A percentile compares a stretch with the other conserved stretches of the same genome.
Evolutionary conservation across 1,140 invertebrate genomes (phyloP).

Genomic region (Pseudomyrmex pallidus): DNA sequence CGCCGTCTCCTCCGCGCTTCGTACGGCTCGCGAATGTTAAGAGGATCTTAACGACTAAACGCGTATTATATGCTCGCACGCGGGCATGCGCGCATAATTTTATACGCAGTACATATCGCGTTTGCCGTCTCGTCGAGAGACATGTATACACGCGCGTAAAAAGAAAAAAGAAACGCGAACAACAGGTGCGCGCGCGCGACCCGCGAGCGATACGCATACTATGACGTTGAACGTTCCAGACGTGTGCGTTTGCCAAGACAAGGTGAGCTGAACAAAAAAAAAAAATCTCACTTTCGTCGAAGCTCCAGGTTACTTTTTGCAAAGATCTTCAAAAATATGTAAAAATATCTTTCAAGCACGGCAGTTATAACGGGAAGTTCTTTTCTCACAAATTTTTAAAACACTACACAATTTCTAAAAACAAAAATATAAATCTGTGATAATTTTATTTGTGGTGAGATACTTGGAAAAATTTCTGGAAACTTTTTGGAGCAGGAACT

Average conservation of each 20-base stretch:
- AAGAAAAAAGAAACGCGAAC: constrained; percentile 38
- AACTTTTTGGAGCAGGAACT: neutral
- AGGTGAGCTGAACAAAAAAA: constrained; percentile 58
- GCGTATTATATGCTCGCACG: constrained; percentile 29
- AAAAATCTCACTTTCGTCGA: constrained; percentile 16
- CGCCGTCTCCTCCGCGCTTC: constrained; percentile 34
- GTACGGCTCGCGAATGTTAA: constrained; percentile 62
- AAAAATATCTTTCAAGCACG: neutral
- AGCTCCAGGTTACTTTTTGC: neutral
- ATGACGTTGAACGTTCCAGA: constrained; percentile 26
- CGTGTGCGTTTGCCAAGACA: constrained; percentile 63
- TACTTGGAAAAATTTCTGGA: neutral
- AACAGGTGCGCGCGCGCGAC: constrained; percentile 63
- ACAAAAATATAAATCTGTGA: neutral
- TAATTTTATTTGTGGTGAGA: too few species aligned
- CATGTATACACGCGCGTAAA: neutral
- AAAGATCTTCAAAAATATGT: neutral
- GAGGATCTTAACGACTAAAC: constrained; percentile 24
- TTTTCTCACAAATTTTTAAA: too few species aligned
- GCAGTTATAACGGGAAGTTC: too few species aligned
- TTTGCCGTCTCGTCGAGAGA: neutral
- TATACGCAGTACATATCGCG: constrained; percentile 14
- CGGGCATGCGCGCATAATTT: constrained; percentile 52
- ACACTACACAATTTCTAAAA: neutral
- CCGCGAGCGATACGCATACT: constrained; percentile 8